Evolutionary conservation across 2,888 invertebrate genomes (phyloP), one percentile per base, ranked within the genome.

Genomic region (Cyrtodaria siliqua): DNA sequence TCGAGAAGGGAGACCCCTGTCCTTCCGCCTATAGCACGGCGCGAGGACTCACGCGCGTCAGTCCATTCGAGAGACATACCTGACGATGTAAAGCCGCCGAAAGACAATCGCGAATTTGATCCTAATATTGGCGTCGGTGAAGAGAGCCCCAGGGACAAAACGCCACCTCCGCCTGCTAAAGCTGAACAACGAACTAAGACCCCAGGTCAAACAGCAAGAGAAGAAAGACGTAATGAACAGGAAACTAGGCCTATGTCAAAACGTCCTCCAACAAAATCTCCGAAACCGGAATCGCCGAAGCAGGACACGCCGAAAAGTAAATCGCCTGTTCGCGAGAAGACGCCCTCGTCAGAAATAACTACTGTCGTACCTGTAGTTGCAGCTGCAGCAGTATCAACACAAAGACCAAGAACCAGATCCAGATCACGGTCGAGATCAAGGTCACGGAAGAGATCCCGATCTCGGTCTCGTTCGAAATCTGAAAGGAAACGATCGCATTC

Each of bases 51-150:
- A 14, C 57, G 61, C 2, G 59, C 18, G 4, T 64, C 68, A 2
- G 40, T 50, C 0, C 23, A 42, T 14, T 44, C 61, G 18, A 61
- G 53, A 24, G 52, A 64, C 18, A 62, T 61, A n/a, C 49, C 24
- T 2, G 63, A 68, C 1, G 75, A 69, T 6, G 59, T 80, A 47
- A 64, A 70, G 38, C 76, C 80, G 0, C 80, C 80, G 14, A 73
- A 71, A 49, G 80, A 80, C 24, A 76, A 27, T 18, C 73, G 80
- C 18, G 67, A 74, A 18, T 80, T 80, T 47, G 80, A 80, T 60
- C 80, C 76, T 2, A 62, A 80, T 49, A 40, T 80, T 14, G 80
- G 80, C 6, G 76, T 80, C 14, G 80, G 76, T 27, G 64, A 55
- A 23, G 76, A 68, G 33, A 33, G 33, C 16, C 23, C 20, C 40